Base-by-base conservation (phyloP, 2,797 vertebrate species). In the Enteromius unitaeniatus region DNA sequence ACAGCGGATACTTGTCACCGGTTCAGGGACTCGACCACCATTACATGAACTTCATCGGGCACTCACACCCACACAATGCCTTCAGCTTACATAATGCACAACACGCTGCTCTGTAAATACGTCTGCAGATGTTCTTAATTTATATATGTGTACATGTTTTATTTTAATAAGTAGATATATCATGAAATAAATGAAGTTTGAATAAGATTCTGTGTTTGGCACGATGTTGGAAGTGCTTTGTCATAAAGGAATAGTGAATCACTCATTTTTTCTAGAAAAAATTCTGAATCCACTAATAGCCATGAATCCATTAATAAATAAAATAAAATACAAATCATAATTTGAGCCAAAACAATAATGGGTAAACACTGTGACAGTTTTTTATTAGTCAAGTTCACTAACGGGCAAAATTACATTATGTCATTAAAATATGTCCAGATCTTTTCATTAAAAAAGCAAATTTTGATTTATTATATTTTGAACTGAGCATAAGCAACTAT, bases 1-100 rank as follows among this genome's bases (percentile, higher is more conserved):
- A 95, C 91, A 92, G 92, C 83, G 94, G 94, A 82, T 98, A 97
- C 92, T 90, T 98, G 89, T 95, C 96, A 28, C 96, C 95, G 0
- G 95, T 96, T 87, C 97, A 97, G 89, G 95, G 97, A 55, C 86
- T 89, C 19, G 73, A 79, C 75, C 87, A 83, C 78, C 97, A 97
- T 88, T 99, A 97, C 89, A 95, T 99, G 90, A 97, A 96, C 93
- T 94, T 99, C 34, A 92, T 99, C 77, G 95, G 97, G 23, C 97
- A 97, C 89, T 92, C 97, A 13, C 97, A 97, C 88, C 92, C 96
- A 26, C 55, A 60, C 19, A 96, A 94, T 85, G 91, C 96, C 26
- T 97, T 97, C 65, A 95, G 94, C 89, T 92, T 99, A 89, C 96
- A 97, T 92, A 93, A 95, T 37, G 93, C 96, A 55, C 97, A 97